phyloP scores from a whole-genome alignment of 2,888 invertebrate species.

The Prosapia bicincta region DNA sequence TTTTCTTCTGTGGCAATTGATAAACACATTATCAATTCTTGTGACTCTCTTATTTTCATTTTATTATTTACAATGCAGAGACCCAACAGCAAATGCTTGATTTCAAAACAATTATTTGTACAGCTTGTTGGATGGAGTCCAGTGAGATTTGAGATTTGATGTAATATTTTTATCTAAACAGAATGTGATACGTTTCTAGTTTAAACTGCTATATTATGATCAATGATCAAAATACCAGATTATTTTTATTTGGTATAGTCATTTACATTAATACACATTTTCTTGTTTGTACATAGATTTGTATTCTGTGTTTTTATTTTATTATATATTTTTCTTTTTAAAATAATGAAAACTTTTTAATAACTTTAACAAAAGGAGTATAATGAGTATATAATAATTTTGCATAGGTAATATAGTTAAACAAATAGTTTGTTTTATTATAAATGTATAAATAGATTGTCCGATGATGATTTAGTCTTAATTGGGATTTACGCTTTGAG shows the following conservation, averaged over 20 bases:
- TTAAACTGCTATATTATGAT: constrained; percentile 32
- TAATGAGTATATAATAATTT: background rate
- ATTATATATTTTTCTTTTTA: constrained; percentile 28
- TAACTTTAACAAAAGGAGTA: background rate
- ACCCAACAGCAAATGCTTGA: background rate
- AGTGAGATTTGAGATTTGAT: constrained; percentile 35
- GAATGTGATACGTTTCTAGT: constrained; percentile 40
- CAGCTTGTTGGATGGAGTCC: background rate
- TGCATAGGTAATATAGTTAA: background rate
- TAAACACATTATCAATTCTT: background rate
- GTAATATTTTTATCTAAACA: constrained; percentile 38
- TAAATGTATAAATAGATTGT: background rate
- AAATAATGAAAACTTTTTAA: constrained; percentile 17
- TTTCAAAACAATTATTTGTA: background rate
- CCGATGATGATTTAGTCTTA: constrained; percentile 9
- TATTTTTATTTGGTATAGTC: constrained; percentile 36
- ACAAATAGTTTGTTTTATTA: constrained; percentile 12
- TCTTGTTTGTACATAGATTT: constrained; percentile 29
- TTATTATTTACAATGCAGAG: background rate
- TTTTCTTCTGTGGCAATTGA: background rate
- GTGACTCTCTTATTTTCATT: background rate
- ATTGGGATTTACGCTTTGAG: constrained; percentile 26
- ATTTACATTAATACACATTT: constrained; percentile 35
- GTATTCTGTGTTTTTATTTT: constrained; percentile 20
- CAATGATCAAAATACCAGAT: constrained; percentile 30